Percentiles rank a stretch among this genome's conserved stretches.
phyloP scores from a whole-genome alignment of 2,797 vertebrate genomes.

The Artibeus jamaicensis region DNA sequence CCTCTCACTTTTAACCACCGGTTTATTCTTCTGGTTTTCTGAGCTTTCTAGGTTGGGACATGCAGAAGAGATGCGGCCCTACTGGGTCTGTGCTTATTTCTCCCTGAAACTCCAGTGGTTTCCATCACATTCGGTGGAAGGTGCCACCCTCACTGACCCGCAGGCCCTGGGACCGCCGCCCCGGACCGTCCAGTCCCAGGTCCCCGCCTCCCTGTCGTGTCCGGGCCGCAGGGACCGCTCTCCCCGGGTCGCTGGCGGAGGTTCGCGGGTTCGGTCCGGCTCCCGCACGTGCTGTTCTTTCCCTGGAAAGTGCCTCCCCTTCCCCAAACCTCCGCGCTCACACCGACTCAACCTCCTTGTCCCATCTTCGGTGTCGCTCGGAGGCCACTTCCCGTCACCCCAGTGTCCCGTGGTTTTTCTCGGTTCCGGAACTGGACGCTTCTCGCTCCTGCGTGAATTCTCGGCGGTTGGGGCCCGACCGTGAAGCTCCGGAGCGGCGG shows the following conservation, averaged over 20 bases:
- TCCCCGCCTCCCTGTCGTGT: too few species aligned
- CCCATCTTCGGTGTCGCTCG: rapidly evolving
- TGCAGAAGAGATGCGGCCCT: not conserved
- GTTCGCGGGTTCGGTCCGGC: rapidly evolving
- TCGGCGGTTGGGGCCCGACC: too few species aligned
- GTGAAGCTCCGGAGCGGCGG: too few species aligned
- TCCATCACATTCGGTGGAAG: not conserved
- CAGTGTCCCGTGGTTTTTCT: too few species aligned
- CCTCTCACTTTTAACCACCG: not conserved
- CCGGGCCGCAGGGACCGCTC: too few species aligned
- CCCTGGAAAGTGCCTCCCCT: rapidly evolving
- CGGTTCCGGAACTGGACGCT: too few species aligned
- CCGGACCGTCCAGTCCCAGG: too few species aligned
- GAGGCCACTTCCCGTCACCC: not conserved
- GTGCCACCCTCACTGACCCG: rapidly evolving
- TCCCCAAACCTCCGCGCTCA: not conserved
- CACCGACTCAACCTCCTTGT: too few species aligned
- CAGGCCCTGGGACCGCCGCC: not conserved
- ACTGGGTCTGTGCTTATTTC: not conserved
- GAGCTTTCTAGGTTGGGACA: not conserved
- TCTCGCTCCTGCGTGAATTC: too few species aligned
- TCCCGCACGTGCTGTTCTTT: not conserved
- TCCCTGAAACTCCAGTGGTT: rapidly evolving
- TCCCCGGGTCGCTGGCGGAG: not conserved
- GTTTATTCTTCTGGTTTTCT: not conserved